Percentiles rank a stretch among this genome's conserved stretches.
Evolutionary conservation across 2,113 vertebrate species (phyloP).

Genomic region (Alaudala cheleensis): DNA sequence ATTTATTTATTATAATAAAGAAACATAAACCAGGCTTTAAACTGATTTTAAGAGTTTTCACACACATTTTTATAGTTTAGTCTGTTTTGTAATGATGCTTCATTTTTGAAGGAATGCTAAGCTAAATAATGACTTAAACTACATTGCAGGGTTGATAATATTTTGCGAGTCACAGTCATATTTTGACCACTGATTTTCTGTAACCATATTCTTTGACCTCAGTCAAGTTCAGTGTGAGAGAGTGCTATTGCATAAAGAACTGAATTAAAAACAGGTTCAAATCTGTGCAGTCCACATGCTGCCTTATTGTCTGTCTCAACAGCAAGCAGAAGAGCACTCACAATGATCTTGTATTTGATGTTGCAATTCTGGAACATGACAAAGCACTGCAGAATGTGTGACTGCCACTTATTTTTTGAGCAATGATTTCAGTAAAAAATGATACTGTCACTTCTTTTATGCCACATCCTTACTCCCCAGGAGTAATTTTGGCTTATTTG

Average conservation of each 20-base stretch:
- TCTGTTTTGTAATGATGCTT: not conserved
- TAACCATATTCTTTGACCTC: not conserved
- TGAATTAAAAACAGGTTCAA: not conserved
- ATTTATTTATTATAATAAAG: not conserved
- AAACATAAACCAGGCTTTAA: not conserved
- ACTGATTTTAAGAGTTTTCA: not conserved
- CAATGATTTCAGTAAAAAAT: not conserved
- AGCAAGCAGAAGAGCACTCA: not conserved
- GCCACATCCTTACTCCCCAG: not conserved
- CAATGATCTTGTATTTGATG: not conserved
- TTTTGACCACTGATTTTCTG: not conserved
- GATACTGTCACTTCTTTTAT: not conserved
- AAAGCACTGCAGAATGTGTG: not conserved
- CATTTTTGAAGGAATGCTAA: not conserved
- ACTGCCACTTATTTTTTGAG: not conserved
- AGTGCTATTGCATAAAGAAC: not conserved
- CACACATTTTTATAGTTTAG: not conserved
- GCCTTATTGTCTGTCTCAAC: rapidly evolving
- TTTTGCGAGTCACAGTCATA: not conserved
- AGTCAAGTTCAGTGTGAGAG: not conserved
- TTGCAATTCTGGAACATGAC: not conserved
- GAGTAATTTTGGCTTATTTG: not conserved
- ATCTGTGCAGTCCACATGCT: not conserved
- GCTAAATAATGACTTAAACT: not conserved
- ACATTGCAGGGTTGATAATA: not conserved